A percentile compares a stretch with the other conserved stretches of the same genome.
phyloP scores from a whole-genome alignment of 1,140 invertebrate genomes.

The Anastatus disparis region DNA sequence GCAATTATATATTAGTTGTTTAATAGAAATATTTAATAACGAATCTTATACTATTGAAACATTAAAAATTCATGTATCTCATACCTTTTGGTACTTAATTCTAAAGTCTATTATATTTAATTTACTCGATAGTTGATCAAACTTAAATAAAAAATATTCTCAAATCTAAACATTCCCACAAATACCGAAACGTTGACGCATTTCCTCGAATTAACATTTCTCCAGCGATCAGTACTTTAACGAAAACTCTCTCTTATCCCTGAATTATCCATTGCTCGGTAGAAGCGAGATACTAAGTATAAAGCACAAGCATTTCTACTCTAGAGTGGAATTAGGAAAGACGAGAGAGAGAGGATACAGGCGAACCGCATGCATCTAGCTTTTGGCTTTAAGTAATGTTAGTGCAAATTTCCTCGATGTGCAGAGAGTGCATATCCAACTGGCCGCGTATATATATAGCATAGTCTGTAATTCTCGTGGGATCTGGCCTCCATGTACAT shows the following conservation, averaged over 20 bases:
- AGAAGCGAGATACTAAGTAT: background rate
- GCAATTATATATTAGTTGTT: no score
- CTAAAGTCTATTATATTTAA: no score
- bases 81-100: no score
- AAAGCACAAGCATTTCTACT: slow-evolving; percentile 12
- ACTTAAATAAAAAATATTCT: no score
- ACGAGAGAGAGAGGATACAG: background rate
- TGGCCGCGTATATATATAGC: no score
- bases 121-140: no score
- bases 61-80: no score
- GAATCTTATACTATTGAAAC: no score
- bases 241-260: background rate
- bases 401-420: slow-evolving; percentile 34
- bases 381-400: slow-evolving; percentile 27
- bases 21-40: no score
- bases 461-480: slow-evolving; percentile 36
- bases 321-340: slow-evolving; percentile 38
- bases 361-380: background rate
- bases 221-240: background rate
- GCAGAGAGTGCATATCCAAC: slow-evolving; percentile 54
- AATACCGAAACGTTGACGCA: no score
- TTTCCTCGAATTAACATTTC: background rate
- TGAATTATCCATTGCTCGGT: slow-evolving; percentile 21
- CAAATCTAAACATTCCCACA: no score
- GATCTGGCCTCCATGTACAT: slow-evolving; percentile 7